Conservation (phyloP, 1,140 invertebrate genomes). For the Phymorhynchus buccinoides region DNA sequence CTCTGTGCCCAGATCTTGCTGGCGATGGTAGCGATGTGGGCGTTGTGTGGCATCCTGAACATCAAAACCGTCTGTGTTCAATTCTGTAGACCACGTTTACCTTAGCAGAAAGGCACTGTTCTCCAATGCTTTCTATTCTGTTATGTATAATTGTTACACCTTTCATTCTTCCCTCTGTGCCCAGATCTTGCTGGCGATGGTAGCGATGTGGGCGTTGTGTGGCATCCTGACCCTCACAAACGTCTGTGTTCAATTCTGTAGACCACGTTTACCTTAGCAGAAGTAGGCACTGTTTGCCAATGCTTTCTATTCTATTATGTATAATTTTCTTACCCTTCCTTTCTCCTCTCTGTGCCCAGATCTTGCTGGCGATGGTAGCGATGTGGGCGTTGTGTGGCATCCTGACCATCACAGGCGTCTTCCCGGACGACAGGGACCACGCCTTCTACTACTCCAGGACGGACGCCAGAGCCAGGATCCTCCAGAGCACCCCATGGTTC, state of each 20-base stretch:
- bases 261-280: neutral
- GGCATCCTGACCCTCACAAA: constrained; percentile 81
- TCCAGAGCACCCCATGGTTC: constrained; percentile 86
- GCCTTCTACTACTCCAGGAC: constrained; percentile 81
- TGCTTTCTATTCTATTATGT: too few species aligned
- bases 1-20: neutral
- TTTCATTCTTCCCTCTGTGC: neutral
- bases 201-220: constrained; percentile 86
- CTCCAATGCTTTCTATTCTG: constrained; percentile 64
- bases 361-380: constrained; percentile 77
- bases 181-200: constrained; percentile 36
- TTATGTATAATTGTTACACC: too few species aligned
- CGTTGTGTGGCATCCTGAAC: constrained; percentile 82
- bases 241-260: constrained; percentile 61
- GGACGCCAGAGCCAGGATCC: constrained; percentile 83
- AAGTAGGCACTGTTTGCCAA: neutral
- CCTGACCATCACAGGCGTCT: constrained; percentile 80
- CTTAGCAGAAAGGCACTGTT: too few species aligned
- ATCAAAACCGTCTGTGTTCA: constrained; percentile 75
- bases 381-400: constrained; percentile 86
- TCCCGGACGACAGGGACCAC: constrained; percentile 73
- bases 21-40: constrained; percentile 82
- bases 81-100: neutral
- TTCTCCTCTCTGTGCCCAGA: neutral
- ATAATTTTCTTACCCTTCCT: neutral